Percentiles rank a stretch among this genome's conserved stretches.
phyloP scores from a whole-genome alignment of 2,797 vertebrate species.

The Halcyon smyrnensis region DNA sequence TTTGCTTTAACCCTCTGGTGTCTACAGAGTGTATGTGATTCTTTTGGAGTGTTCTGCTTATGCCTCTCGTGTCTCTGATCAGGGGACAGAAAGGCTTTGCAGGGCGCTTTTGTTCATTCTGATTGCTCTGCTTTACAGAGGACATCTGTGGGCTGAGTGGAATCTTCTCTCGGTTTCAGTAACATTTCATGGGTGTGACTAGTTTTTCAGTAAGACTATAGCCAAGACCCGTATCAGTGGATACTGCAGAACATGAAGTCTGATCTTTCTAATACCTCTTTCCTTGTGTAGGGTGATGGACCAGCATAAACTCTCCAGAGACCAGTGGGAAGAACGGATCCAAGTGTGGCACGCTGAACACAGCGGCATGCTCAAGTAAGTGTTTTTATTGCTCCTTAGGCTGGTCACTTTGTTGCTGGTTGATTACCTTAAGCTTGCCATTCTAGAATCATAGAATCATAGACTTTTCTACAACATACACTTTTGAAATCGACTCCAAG shows the following conservation, averaged over 20 bases:
- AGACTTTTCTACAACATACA: background rate
- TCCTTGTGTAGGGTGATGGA: conserved; percentile 87
- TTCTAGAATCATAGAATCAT: no score
- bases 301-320: conserved; percentile 93
- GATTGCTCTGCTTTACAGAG: background rate
- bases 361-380: conserved; percentile 93
- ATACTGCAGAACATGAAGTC: background rate
- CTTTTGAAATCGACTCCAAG: background rate
- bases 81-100: background rate
- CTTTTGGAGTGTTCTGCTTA: background rate
- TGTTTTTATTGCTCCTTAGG: background rate
- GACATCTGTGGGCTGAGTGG: background rate
- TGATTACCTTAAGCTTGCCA: background rate
- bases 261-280: background rate
- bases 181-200: background rate
- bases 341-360: conserved; percentile 98
- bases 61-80: background rate
- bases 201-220: background rate
- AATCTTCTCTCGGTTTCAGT: background rate
- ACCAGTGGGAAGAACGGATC: conserved; percentile 98
- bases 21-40: background rate
- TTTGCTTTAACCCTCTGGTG: background rate
- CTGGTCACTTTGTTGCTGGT: background rate
- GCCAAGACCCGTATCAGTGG: background rate
- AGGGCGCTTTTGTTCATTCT: background rate